phyloP scores from a whole-genome alignment of 2,797 vertebrate genomes.

The Chlorospingus flavigularis region DNA sequence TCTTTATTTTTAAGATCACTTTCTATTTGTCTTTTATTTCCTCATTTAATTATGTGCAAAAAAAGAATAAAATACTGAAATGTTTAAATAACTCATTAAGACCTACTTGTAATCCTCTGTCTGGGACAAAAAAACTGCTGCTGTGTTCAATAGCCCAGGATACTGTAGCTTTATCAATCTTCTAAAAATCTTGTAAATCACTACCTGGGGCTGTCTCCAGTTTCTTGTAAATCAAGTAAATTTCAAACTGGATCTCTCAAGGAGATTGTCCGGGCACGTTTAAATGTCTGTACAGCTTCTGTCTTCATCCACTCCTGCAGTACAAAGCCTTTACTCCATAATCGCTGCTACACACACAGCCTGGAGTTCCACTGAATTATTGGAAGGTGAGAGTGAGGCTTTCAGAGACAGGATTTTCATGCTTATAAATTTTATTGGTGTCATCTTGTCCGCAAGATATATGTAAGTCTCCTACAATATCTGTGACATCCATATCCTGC shows the following conservation, averaged over 20 bases:
- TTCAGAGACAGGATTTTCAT: slow-evolving; percentile 21
- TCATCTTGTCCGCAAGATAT: neutral
- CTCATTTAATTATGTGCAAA: neutral
- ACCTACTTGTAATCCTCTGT: neutral
- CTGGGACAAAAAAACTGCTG: neutral
- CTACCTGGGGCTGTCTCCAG: neutral
- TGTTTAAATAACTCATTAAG: slow-evolving; percentile 8
- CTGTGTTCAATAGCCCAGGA: neutral
- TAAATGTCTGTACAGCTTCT: neutral
- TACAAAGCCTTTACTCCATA: neutral
- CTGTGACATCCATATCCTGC: slow-evolving; percentile 46
- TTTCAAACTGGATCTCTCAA: neutral
- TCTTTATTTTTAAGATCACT: neutral
- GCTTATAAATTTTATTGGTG: slow-evolving; percentile 37
- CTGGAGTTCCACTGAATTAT: neutral
- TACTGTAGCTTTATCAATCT: neutral
- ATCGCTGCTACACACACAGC: neutral
- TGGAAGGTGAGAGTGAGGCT: neutral
- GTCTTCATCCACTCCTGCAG: neutral
- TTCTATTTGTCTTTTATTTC: neutral
- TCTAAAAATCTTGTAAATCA: neutral
- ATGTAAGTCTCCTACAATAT: slow-evolving; percentile 1
- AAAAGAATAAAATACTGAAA: neutral
- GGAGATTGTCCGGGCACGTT: neutral
- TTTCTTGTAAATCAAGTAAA: neutral